Percentiles rank a stretch among this genome's conserved stretches.
phyloP scores from a whole-genome alignment of 1,140 invertebrate species.

The Probaryconus sp. region DNA sequence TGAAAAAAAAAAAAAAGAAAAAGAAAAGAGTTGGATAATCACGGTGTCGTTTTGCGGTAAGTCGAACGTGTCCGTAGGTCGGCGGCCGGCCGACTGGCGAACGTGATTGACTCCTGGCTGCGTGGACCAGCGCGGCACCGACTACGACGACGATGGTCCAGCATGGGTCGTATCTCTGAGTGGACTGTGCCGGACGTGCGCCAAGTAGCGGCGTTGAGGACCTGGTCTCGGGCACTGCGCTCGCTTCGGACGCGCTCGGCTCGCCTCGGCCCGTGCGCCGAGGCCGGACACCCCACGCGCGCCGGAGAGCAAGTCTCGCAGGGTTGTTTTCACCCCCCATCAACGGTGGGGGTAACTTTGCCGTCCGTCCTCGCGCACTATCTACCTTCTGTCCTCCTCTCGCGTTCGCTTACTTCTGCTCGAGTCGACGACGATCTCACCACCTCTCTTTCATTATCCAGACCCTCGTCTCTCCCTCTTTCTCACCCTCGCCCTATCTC shows the following conservation, averaged over 20 bases:
- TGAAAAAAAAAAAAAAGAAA: too few species aligned
- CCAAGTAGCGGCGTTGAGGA: constrained; percentile 74
- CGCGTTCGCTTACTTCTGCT: constrained; percentile 11
- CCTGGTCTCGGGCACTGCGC: constrained; percentile 76
- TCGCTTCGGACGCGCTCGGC: constrained; percentile 76
- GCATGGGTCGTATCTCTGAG: constrained; percentile 78
- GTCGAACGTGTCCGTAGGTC: not conserved
- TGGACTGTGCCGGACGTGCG: constrained; percentile 79
- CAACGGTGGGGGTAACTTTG: constrained; percentile 69
- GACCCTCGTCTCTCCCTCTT: constrained; percentile 5
- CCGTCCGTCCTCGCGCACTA: constrained; percentile 8
- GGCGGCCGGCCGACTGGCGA: constrained; percentile 34
- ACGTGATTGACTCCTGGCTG: constrained; percentile 46
- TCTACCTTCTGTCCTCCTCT: constrained; percentile 14
- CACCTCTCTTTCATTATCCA: constrained; percentile 11
- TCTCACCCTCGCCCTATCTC: constrained; percentile 2
- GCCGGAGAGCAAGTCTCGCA: constrained; percentile 52
- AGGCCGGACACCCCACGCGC: constrained; percentile 76
- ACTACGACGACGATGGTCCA: constrained; percentile 75
- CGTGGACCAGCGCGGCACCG: constrained; percentile 72
- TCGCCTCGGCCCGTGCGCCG: constrained; percentile 67
- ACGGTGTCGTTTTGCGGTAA: too few species aligned
- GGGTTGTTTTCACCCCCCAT: constrained; percentile 77
- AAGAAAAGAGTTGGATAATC: too few species aligned
- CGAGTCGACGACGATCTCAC: not conserved